Conservation (phyloP, 2,888 invertebrate species). For the Harpagoxenus sublaevis region DNA sequence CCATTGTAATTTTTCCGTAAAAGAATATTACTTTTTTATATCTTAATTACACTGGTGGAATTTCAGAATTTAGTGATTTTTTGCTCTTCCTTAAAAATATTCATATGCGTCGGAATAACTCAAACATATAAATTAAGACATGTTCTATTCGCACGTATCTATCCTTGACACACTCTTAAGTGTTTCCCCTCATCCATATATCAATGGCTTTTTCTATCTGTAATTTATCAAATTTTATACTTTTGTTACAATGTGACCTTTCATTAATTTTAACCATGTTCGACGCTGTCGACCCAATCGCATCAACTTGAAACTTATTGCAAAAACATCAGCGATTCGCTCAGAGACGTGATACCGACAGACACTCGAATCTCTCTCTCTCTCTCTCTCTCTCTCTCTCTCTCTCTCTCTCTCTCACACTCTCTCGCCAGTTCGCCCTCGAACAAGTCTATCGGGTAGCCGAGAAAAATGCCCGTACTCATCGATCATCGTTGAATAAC, state of each 20-base stretch:
- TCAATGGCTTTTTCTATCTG: not conserved
- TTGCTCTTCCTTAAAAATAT: not conserved
- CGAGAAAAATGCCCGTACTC: constrained; percentile 47
- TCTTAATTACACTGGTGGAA: not conserved
- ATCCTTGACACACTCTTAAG: not conserved
- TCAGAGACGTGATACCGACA: constrained; percentile 44
- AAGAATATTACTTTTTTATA: not conserved
- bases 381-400: constrained; percentile 5
- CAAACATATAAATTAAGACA: too few species aligned
- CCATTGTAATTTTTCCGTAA: not conserved
- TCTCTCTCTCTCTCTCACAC: not conserved
- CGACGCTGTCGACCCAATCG: not conserved
- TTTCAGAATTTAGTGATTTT: not conserved
- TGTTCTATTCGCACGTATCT: not conserved
- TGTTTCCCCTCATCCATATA: not conserved
- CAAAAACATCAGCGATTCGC: constrained; percentile 34
- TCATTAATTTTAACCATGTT: constrained; percentile 6
- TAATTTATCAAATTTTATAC: constrained; percentile 5
- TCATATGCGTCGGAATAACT: not conserved
- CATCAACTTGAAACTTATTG: constrained; percentile 2
- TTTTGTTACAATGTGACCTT: not conserved
- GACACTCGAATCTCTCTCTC: constrained; percentile 8
- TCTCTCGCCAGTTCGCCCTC: not conserved
- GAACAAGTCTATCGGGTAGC: constrained; percentile 45
- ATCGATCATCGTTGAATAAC: constrained; percentile 53